Conservation (phyloP, 2,888 invertebrate genomes). For the Sisyra terminalis region DNA sequence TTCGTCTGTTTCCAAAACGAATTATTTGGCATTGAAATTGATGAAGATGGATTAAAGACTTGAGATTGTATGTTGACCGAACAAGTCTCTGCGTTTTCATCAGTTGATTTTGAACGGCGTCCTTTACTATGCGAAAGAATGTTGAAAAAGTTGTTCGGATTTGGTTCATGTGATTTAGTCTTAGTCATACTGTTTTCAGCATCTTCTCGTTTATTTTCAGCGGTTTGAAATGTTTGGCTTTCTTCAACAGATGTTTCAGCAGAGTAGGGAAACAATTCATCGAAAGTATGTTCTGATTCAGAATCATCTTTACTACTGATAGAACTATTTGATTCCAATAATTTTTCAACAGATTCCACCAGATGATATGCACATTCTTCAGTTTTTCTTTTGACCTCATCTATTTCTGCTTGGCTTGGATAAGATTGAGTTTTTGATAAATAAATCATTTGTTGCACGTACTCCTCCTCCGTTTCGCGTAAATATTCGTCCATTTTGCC, state of each 20-base stretch:
- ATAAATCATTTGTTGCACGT: slow-evolving; percentile 2
- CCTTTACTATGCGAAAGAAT: slow-evolving; percentile 6
- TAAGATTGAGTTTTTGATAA: background rate
- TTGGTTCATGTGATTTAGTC: background rate
- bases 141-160: slow-evolving; percentile 3
- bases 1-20: slow-evolving; percentile 2
- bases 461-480: slow-evolving; percentile 1
- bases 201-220: background rate
- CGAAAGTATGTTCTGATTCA: slow-evolving; percentile 2
- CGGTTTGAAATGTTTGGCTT: background rate
- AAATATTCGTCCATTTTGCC: slow-evolving; percentile 1
- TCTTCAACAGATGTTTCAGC: background rate
- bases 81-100: background rate
- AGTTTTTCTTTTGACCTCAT: slow-evolving; percentile 14
- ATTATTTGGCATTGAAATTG: background rate
- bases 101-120: background rate
- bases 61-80: background rate
- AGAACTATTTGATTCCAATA: slow-evolving; percentile 5
- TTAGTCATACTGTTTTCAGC: background rate
- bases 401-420: slow-evolving; percentile 2
- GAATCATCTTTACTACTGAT: slow-evolving; percentile 1
- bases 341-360: slow-evolving; percentile 14
- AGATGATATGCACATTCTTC: slow-evolving; percentile 19
- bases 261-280: slow-evolving; percentile 6
- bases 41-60: no score